Conservation (phyloP, 2,888 invertebrate species). For the Nysson spinosus region DNA sequence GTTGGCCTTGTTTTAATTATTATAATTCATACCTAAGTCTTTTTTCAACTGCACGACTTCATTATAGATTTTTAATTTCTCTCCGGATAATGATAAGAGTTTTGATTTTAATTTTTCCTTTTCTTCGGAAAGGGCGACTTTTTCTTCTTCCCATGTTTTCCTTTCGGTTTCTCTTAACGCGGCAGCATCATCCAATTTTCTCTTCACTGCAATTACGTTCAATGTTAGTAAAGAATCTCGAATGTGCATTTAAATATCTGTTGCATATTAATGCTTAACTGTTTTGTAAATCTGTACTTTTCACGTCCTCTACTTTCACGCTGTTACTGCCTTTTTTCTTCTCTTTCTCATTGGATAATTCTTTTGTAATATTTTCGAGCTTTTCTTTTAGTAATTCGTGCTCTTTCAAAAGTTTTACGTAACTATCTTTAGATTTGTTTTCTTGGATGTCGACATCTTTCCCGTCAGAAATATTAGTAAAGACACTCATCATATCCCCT, state of each 20-base stretch:
- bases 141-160: conserved; percentile 78
- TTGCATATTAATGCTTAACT: conserved; percentile 65
- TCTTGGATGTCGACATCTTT: conserved; percentile 62
- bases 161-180: conserved; percentile 66
- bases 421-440: conserved; percentile 56
- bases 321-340: conserved; percentile 47
- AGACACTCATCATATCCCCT: conserved; percentile 69
- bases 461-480: conserved; percentile 66
- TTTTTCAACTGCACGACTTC: conserved; percentile 81
- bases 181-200: conserved; percentile 80
- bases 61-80: conserved; percentile 80
- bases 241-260: background rate
- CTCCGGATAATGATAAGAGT: conserved; percentile 76
- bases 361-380: conserved; percentile 67
- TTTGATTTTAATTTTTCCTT: conserved; percentile 78
- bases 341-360: conserved; percentile 60
- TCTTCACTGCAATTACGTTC: conserved; percentile 73
- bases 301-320: conserved; percentile 55
- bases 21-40: conserved; percentile 79
- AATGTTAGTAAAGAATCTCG: background rate
- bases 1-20: background rate
- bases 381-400: conserved; percentile 71
- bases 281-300: conserved; percentile 75
- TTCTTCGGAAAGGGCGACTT: conserved; percentile 78
- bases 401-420: conserved; percentile 68